Evolutionary conservation across 2,113 vertebrate species (phyloP).

Genomic region (Okapia johnstoni): DNA sequence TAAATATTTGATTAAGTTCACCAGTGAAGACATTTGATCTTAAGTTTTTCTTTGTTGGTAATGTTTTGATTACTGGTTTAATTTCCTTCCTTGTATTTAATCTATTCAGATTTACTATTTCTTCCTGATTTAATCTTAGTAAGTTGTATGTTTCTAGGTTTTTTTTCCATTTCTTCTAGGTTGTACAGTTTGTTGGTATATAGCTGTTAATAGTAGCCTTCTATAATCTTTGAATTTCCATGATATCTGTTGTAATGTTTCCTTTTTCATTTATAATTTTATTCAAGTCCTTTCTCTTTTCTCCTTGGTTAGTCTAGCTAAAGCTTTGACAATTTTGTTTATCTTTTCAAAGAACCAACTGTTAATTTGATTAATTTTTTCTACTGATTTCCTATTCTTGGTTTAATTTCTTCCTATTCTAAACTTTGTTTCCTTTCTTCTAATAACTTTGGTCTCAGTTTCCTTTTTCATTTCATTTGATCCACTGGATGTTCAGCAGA

Average conservation of each 20-base stretch:
- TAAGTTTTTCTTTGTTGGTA: neutral
- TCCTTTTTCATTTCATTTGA: neutral
- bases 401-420: neutral
- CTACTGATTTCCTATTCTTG: neutral
- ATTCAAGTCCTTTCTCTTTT: neutral
- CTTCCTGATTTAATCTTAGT: neutral
- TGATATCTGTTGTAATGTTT: neutral
- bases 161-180: neutral
- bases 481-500: neutral
- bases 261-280: neutral
- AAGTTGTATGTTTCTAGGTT: neutral
- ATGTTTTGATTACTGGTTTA: neutral
- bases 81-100: neutral
- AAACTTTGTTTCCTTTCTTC: neutral
- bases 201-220: neutral
- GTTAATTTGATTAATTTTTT: neutral
- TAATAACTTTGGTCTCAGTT: neutral
- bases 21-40: neutral
- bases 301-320: neutral
- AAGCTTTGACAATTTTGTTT: neutral
- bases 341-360: neutral
- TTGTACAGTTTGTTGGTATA: neutral
- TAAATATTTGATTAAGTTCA: neutral
- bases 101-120: neutral
- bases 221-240: neutral